phyloP scores from a whole-genome alignment of 2,797 vertebrate genomes.

The Amblyraja radiata region DNA sequence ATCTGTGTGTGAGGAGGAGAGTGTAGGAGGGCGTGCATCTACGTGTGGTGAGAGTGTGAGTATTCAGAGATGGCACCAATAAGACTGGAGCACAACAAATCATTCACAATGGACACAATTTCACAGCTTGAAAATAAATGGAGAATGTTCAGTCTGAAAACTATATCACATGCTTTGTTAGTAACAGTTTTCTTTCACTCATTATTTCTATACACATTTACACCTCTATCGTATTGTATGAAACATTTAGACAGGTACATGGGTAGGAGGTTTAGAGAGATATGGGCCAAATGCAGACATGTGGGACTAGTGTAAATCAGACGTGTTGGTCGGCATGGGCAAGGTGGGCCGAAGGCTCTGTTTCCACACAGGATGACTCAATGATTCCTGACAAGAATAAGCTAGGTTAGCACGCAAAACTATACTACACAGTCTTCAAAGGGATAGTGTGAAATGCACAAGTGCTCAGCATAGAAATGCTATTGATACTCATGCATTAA shows the following conservation, averaged over 20 bases:
- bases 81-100: neutral
- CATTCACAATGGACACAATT: neutral
- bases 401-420: neutral
- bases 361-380: no score
- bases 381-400: neutral
- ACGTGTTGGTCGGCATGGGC: no score
- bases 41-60: no score
- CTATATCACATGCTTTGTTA: neutral
- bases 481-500: conserved; percentile 26
- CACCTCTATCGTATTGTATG: no score
- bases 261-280: no score
- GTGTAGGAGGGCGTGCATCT: no score
- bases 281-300: no score
- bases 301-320: no score
- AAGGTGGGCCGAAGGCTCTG: no score
- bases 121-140: neutral
- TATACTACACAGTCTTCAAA: neutral
- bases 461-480: neutral
- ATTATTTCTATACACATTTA: neutral
- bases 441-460: conserved; percentile 2
- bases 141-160: neutral
- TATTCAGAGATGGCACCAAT: no score
- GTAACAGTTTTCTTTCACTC: neutral
- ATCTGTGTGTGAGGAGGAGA: no score
- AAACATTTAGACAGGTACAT: no score